A percentile compares a stretch with the other conserved stretches of the same genome.
phyloP scores from a whole-genome alignment of 2,797 vertebrate genomes.

The Margarornis squamiger region DNA sequence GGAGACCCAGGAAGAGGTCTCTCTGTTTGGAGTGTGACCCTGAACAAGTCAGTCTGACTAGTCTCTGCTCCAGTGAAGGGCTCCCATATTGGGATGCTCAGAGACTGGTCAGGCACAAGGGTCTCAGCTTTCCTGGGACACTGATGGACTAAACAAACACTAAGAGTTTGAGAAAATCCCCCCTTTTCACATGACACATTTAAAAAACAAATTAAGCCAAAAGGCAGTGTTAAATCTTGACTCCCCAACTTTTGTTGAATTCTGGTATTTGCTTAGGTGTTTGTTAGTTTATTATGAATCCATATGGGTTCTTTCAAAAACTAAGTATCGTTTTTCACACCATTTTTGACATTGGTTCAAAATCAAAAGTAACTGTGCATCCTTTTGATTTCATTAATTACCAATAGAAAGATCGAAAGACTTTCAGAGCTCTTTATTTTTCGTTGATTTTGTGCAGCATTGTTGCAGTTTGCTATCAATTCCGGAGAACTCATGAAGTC shows the following conservation, averaged over 20 bases:
- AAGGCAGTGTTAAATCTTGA: background rate
- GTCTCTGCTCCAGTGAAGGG: background rate
- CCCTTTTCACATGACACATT: background rate
- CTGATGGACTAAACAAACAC: background rate
- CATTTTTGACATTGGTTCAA: background rate
- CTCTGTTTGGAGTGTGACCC: background rate
- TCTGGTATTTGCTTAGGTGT: background rate
- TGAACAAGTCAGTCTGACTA: rapidly evolving
- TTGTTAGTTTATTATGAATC: background rate
- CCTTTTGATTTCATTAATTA: background rate
- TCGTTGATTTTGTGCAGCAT: background rate
- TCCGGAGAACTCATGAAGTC: background rate
- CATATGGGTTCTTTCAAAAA: background rate
- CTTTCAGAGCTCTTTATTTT: background rate
- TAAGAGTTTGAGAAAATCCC: background rate
- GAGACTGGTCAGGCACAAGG: background rate
- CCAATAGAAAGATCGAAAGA: background rate
- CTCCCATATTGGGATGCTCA: too few relatives aligned
- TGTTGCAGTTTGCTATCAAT: background rate
- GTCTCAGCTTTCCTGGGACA: background rate
- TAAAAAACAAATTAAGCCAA: rapidly evolving
- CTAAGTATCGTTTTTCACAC: background rate
- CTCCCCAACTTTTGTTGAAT: background rate
- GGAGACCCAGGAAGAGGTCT: background rate
- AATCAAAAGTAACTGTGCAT: background rate